Base-by-base conservation (phyloP, 2,797 vertebrate genomes). In the Anguilla pacifica region DNA sequence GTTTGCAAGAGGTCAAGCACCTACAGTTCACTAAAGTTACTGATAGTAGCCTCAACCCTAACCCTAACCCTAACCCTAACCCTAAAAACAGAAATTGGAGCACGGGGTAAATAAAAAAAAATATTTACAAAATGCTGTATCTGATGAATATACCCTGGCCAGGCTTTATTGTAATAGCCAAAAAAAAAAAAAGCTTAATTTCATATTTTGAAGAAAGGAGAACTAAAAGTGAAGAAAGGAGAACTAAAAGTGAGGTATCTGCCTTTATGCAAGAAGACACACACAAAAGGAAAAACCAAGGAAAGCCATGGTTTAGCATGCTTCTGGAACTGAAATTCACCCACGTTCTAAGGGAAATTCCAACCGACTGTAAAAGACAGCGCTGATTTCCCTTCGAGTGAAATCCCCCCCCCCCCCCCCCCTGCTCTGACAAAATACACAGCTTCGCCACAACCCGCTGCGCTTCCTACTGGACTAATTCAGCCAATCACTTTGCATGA, bases 371-470 rank as follows among this genome's bases (percentile, higher is more conserved):
- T 79, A 79, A 43, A 43, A 79, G 35, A 15, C 2, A 6, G 31
- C 35, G 0, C 35, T 28, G 74, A 79, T 19, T 79, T 79, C 35
- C 22, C 35, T 79, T 79, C 19, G 74, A 79, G 19, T 79, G 15
- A 79, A 79, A 79, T 43, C 19, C 74, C 74, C n/a, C n/a, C n/a
- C n/a, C n/a, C n/a, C n/a, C 74, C 19, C 74, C 74, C 74, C 39
- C 15, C 46, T 19, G 13, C 39, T 7, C 39, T 19, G 74, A 43
- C 3, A 79, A 79, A 74, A 74, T 35, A 79, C 74, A 22, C 39
- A 39, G 39, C 39, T 4, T 39, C 13, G 10, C 74, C 22, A 43
- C 31, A 74, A 39, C 11, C 72, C 72, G 5, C 11, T 17, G 72
- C 28, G 10, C 72, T 39, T 74, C 72, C 31, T 74, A 74, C 28